Evolutionary conservation across 1,140 invertebrate species (phyloP), one percentile per base, ranked within the genome.

Genomic region (Macrocentrus cingulum): DNA sequence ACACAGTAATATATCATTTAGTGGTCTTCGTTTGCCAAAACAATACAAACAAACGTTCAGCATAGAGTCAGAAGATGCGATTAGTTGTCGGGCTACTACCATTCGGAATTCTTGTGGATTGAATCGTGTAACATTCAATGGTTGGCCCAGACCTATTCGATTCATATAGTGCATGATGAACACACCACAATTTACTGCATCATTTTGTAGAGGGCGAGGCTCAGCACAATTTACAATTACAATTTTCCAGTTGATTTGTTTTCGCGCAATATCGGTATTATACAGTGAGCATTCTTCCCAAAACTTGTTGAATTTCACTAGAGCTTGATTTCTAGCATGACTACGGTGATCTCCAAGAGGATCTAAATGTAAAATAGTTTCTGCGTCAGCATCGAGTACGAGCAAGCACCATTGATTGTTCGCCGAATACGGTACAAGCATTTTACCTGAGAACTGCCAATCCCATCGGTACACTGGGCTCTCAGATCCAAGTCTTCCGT

Each of bases 131-230:
- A 11, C 7, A 7, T 32, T 29, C 19, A 50, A 19, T 7, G 25
- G 16, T 29, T 25, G 9, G 1, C 48, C 48, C 3, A 6, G 29
- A 1, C 25, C 20, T 2, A 50, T 50, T 22, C 48, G 36, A 13
- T 50, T 34, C 48, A 50, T 16, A 9, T 50, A 50, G 19, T 50
- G 36, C 25, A 50, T 4, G 1, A 50, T 9, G 11, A 16, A 50
- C 8, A 25, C 23, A 32, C 48, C 48, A 15, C 48, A 50, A 29
- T 50, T 50, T 9, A 32, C 13, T n/a, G 23, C 16, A 46, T 46
- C 44, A 18, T 9, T 46, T 19, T 46, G 44, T 19, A 19, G 16
- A 2, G 44, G 44, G 2, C 44, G 44, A 11, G 15, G 15, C 3
- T 15, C 11, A 42, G 39, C 19, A 6, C 19, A 13, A 4, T 42